phyloP scores from a whole-genome alignment of 2,797 vertebrate genomes.

The Tamandua tetradactyla region DNA sequence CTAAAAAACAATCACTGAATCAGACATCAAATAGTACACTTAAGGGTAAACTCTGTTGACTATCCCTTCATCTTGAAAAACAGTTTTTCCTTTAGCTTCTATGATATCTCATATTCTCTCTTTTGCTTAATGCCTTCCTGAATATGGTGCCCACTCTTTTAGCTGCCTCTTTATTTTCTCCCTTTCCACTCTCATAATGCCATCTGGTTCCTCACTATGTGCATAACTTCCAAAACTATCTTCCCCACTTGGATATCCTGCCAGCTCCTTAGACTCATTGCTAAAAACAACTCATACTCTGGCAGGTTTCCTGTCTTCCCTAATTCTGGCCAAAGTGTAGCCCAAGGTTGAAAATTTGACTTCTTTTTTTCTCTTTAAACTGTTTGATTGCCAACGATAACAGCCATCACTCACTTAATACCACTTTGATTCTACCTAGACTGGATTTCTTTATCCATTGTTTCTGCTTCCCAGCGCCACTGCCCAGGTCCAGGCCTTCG shows the following conservation, averaged over 20 bases:
- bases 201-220: slow-evolving; percentile 64
- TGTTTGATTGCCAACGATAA: not conserved
- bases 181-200: slow-evolving; percentile 26
- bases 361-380: slow-evolving; percentile 24
- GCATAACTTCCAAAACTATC: slow-evolving; percentile 68
- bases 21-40: not conserved
- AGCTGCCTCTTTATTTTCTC: slow-evolving; percentile 59
- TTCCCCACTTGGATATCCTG: slow-evolving; percentile 57
- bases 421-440: not conserved
- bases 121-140: not conserved
- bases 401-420: not conserved
- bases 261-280: slow-evolving; percentile 59
- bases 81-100: not conserved
- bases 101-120: not conserved
- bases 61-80: not conserved
- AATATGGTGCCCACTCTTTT: slow-evolving; percentile 10
- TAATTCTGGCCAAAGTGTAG: slow-evolving; percentile 26
- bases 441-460: not conserved
- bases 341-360: slow-evolving; percentile 46
- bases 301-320: slow-evolving; percentile 51
- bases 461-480: not conserved
- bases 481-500: not conserved
- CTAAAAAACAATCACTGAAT: not conserved
- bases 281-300: slow-evolving; percentile 63
- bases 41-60: not conserved